A percentile compares a stretch with the other conserved stretches of the same genome.
Evolutionary conservation across 2,888 invertebrate genomes (phyloP).

Genomic region (Acleris sparsana): DNA sequence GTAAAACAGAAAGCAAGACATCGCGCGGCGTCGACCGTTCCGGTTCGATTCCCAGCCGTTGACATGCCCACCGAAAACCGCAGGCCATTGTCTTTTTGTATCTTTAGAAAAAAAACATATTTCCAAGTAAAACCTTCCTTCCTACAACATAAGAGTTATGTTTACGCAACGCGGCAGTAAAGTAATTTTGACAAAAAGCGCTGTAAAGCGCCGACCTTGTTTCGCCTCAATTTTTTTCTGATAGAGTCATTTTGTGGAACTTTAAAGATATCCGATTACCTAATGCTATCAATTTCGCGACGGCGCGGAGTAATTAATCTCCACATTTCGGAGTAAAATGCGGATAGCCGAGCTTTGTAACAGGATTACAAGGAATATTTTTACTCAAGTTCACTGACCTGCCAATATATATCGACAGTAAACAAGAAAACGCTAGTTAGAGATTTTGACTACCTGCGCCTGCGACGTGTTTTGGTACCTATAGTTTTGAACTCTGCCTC

Average conservation of each 20-base stretch:
- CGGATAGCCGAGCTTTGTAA: no score
- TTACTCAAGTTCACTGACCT: no score
- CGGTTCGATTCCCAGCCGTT: constrained; percentile 67
- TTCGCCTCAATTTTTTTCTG: constrained; percentile 18
- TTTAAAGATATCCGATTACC: constrained; percentile 32
- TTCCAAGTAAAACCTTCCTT: constrained; percentile 43
- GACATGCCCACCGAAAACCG: constrained; percentile 73
- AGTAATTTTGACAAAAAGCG: constrained; percentile 19
- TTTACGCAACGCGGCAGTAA: constrained; percentile 26
- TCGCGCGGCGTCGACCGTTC: constrained; percentile 56
- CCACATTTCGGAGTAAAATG: neutral
- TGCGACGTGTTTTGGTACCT: no score
- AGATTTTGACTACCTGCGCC: no score
- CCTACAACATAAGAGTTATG: constrained; percentile 35
- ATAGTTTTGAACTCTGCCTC: no score
- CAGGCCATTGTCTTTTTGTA: constrained; percentile 66
- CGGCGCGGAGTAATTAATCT: constrained; percentile 11
- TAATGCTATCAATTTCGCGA: constrained; percentile 26
- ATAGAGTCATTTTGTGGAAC: constrained; percentile 34
- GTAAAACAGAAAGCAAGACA: constrained; percentile 40
- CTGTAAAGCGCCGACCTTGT: constrained; percentile 19
- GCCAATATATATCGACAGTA: no score
- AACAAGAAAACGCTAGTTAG: no score
- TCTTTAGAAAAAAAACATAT: constrained; percentile 7
- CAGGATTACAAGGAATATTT: no score